Evolutionary conservation across 2,888 invertebrate genomes (phyloP).

Genomic region (Magallana nippona): DNA sequence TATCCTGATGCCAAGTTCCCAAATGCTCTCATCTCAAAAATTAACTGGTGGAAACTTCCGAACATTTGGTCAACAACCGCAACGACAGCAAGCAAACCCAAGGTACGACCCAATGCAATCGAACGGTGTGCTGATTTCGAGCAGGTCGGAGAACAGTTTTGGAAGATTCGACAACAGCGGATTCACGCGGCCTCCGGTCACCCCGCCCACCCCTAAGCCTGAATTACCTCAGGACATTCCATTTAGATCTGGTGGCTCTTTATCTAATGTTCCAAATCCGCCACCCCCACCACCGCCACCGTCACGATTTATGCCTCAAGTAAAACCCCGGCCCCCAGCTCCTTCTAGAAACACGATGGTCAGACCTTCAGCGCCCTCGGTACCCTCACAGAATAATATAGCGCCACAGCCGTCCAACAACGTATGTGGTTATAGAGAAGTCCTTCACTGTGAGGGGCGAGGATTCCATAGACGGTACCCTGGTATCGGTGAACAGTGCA

Average conservation of each 20-base stretch:
- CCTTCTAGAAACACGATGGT: no score
- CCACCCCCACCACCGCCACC: neutral
- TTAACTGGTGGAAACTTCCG: neutral
- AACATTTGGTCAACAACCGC: conserved; percentile 1
- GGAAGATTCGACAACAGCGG: conserved; percentile 9
- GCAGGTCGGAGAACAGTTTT: neutral
- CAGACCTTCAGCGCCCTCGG: neutral
- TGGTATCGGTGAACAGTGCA: neutral
- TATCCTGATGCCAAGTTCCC: neutral
- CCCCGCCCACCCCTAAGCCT: neutral
- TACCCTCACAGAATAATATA: neutral
- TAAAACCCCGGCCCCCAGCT: no score
- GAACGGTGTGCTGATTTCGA: neutral
- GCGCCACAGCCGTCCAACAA: neutral
- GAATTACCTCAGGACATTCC: neutral
- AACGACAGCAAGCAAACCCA: neutral
- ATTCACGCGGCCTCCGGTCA: neutral
- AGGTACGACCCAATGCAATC: neutral
- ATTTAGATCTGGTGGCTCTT: neutral
- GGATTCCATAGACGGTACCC: neutral
- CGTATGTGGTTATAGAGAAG: neutral
- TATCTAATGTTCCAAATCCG: neutral
- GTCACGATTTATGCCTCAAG: no score
- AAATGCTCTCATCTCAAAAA: neutral
- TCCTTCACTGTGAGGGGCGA: neutral